Base-by-base conservation (phyloP, 2,797 vertebrate species). In the Melanotaenia maccullochi region DNA sequence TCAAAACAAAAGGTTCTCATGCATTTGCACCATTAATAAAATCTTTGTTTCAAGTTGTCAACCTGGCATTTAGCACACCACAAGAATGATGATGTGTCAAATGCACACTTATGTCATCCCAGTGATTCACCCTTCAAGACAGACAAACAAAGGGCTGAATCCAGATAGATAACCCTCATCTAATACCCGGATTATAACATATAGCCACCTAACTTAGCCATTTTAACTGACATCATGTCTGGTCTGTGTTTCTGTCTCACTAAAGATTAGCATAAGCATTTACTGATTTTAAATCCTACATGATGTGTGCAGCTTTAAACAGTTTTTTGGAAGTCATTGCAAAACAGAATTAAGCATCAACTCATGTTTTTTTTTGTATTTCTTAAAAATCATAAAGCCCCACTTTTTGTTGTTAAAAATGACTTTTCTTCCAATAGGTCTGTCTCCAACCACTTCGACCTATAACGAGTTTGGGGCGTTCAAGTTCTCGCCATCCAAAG, bases 401-500 rank as follows among this genome's bases (percentile, higher is more conserved):
- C 51, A 9, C 22, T 42, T 16, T 42, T 0, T 1, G 3, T 55
- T 35, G 28, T 9, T 20, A 6, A 30, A 32, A 5, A 1, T 79
- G 32, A 75, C 3, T 7, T 20, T 61, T 82, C 65, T 78, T 75
- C 69, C 9, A 25, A 66, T 86, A 93, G 92, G 25, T 56, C 1
- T 22, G 56, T 16, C 42, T 52, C 9, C 71, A 0, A 59, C 25
- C 4, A 1, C 5, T 28, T 30, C 18, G 7, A 3, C 3, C 28
- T 24, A 32, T 35, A 4, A 32, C n/a, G 90, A 93, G 25, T 90
- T 87, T 64, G 77, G 73, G 58, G 9, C 65, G 0, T 94, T 93
- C 90, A 91, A 77, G 86, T 93, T 90, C 70, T 44, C 81, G 38
- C 89, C 92, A 7, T 3, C 70, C 60, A 93, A 85, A 52, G 3